Conservation (phyloP, 2,888 invertebrate species). For the Camptogramma bilineatum region DNA sequence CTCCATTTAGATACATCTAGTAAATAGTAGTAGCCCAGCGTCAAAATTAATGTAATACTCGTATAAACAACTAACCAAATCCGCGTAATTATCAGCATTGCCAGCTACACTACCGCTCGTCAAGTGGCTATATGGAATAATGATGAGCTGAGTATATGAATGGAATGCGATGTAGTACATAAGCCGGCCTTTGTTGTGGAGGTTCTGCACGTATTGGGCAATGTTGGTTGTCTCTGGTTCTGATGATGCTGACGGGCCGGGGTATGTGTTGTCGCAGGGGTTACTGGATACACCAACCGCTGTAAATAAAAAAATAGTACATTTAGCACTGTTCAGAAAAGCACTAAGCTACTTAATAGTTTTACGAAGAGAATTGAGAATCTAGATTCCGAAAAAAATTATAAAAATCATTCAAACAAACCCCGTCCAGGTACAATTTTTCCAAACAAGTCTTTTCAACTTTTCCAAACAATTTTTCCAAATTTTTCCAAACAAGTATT, state of each 20-base stretch:
- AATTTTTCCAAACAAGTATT: too few relatives aligned
- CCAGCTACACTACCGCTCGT: slow-evolving; percentile 29
- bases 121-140: slow-evolving; percentile 81
- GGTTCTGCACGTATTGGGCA: slow-evolving; percentile 59
- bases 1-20: too few relatives aligned
- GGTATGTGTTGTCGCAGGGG: slow-evolving; percentile 81
- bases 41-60: too few relatives aligned
- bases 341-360: too few relatives aligned
- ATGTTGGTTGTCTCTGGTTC: slow-evolving; percentile 83
- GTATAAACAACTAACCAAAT: slow-evolving; percentile 62
- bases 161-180: slow-evolving; percentile 85
- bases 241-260: slow-evolving; percentile 81
- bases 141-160: slow-evolving; percentile 83
- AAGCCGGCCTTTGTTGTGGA: slow-evolving; percentile 56
- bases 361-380: too few relatives aligned
- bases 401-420: too few relatives aligned
- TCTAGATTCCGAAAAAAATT: too few relatives aligned
- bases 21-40: too few relatives aligned
- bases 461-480: too few relatives aligned
- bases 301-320: slow-evolving; percentile 46
- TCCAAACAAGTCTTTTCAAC: too few relatives aligned
- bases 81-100: slow-evolving; percentile 58
- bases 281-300: slow-evolving; percentile 70
- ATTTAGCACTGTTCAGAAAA: background rate
- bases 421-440: too few relatives aligned